A percentile compares a stretch with the other conserved stretches of the same genome.
phyloP scores from a whole-genome alignment of 2,113 vertebrate genomes.

The Hystrix brachyura region DNA sequence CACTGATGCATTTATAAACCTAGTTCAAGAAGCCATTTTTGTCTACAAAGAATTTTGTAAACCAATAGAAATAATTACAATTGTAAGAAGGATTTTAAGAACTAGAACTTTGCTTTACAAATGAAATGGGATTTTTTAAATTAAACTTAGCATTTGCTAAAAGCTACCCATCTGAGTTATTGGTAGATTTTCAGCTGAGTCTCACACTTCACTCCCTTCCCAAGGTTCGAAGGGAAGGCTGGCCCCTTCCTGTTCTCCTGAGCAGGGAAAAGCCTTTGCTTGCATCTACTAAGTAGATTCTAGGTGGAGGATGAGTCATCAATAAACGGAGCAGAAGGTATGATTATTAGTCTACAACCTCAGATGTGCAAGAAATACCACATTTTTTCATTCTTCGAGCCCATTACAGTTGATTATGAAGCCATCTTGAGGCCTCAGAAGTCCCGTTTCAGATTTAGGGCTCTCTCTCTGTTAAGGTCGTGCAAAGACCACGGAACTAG shows the following conservation, averaged over 20 bases:
- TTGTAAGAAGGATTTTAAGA: background rate
- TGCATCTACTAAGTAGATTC: slow-evolving; percentile 1
- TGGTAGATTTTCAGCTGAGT: background rate
- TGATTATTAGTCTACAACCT: background rate
- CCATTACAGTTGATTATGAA: background rate
- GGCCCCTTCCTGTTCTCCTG: background rate
- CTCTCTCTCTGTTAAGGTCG: background rate
- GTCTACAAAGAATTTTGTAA: slow-evolving; percentile 32
- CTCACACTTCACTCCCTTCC: background rate
- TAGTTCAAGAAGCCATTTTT: background rate
- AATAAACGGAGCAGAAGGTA: background rate
- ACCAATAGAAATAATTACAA: slow-evolving; percentile 41
- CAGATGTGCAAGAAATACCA: background rate
- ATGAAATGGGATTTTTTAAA: background rate
- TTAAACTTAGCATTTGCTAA: background rate
- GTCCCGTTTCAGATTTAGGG: background rate
- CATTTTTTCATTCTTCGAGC: background rate
- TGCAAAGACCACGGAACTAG: background rate
- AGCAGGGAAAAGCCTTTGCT: background rate
- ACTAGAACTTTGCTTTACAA: background rate
- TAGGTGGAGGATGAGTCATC: background rate
- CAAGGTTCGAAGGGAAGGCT: background rate
- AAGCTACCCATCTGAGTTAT: background rate
- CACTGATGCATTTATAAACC: background rate
- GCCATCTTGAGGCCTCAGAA: background rate